phyloP scores from a whole-genome alignment of 2,113 vertebrate genomes.

The Catharus minimus region DNA sequence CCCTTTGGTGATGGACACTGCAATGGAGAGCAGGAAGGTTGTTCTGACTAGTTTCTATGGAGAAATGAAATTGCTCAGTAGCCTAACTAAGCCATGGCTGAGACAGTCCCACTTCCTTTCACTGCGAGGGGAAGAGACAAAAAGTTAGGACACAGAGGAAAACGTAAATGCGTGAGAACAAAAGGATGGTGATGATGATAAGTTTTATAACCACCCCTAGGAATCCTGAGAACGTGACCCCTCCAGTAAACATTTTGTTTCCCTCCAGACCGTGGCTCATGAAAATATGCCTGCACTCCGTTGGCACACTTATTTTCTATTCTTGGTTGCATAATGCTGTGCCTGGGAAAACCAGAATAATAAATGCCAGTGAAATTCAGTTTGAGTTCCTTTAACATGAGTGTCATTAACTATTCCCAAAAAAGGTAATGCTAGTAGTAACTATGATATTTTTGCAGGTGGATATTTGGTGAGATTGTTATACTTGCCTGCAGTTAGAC shows the following conservation, averaged over 20 bases:
- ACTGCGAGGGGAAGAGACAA: neutral
- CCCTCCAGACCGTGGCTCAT: neutral
- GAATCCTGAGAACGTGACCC: neutral
- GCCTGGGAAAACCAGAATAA: neutral
- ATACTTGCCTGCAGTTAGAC: neutral
- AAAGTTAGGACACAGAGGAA: neutral
- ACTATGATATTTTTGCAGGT: neutral
- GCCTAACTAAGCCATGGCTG: neutral
- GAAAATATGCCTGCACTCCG: neutral
- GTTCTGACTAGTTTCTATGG: neutral
- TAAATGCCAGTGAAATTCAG: neutral
- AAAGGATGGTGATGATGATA: neutral
- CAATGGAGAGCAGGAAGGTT: neutral
- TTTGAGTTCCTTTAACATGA: neutral
- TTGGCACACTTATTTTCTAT: neutral
- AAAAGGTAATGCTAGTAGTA: neutral
- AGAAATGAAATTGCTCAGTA: neutral
- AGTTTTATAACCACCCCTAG: neutral
- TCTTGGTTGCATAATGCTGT: neutral
- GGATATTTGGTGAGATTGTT: neutral
- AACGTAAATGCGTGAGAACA: rapidly evolving
- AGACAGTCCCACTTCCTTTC: neutral
- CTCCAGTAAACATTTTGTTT: neutral
- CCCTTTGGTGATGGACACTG: rapidly evolving
- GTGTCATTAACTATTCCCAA: neutral